These are phyloP conservation scores for Tetrao urogallus DNA, from an alignment of 2,113 vertebrate species.

Conservation along the genomic window DNA sequence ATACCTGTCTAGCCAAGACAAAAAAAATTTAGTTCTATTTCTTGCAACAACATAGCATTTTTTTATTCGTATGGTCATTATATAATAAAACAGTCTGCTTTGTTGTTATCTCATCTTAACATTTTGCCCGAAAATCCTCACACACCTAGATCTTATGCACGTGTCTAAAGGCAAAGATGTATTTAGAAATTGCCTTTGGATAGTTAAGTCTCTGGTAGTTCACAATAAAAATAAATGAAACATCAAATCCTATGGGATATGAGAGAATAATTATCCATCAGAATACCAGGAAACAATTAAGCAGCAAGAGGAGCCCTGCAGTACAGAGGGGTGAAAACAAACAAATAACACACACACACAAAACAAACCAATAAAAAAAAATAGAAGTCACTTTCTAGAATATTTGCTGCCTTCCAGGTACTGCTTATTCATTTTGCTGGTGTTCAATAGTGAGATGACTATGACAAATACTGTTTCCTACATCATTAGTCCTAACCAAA, in stretches of 20 bases:
- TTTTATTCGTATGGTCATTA: not conserved
- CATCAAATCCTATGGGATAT: not conserved
- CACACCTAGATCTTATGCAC: not conserved
- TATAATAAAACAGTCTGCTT: not conserved
- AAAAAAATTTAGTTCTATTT: not conserved
- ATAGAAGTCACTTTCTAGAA: not conserved
- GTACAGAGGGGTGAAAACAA: not conserved
- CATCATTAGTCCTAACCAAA: not conserved
- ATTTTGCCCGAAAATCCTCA: not conserved
- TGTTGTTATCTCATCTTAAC: not conserved
- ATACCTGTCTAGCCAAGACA: not conserved
- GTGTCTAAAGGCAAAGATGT: not conserved
- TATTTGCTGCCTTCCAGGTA: not conserved
- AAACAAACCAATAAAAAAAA: not conserved
- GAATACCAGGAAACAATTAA: conserved; percentile 12
- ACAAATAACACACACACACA: no score
- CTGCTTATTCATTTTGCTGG: not conserved
- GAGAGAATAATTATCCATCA: conserved; percentile 4
- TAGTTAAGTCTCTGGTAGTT: not conserved
- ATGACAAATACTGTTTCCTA: not conserved
- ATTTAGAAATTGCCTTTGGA: not conserved
- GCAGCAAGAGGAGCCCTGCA: not conserved
- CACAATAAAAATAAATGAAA: conserved; percentile 3
- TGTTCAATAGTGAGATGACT: not conserved
- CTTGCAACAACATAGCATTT: not conserved